Evolutionary conservation across 2,888 invertebrate genomes (phyloP), one percentile per base, ranked within the genome.

Genomic region (Palloptera scutellata): DNA sequence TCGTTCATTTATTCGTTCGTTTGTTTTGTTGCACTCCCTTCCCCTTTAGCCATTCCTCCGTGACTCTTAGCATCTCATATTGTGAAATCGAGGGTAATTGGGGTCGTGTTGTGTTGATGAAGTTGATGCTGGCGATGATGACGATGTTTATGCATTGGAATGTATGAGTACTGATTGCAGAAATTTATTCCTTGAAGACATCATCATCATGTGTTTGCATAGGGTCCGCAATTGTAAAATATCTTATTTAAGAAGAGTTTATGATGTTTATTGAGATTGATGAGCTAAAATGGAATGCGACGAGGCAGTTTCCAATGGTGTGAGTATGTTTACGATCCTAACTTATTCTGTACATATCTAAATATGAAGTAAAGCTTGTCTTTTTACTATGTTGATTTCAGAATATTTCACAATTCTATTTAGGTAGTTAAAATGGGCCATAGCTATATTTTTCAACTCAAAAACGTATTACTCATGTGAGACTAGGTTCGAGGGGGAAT

Each of bases 1-100:
- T 57, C n/a, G 13, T 77, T 77, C 76, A 77, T 78, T 78, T 76
- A 76, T 77, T 75, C 76, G 77, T 76, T 65, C 68, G 64, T 30
- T 48, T 43, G 19, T 43, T 10, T 59, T 12, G 15, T 30, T 42
- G 12, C 30, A 53, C 42, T 59, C 57, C 48, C 8, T 13, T 9
- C 43, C 52, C 20, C 45, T 45, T 48, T 60, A n/a, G n/a, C 55
- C 57, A 42, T 58, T 43, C 42, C 13, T 53, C 13, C 5, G 15
- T n/a, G 51, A n/a, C 48, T 54, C 10, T 4, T 48, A 42, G 45
- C 48, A 45, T 41, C 52, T 42, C 2, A 15, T 43, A 40, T 30
- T 30, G 30, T 66, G 42, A 61, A 61, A 66, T 61, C 54, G 66
- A 61, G 55, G 66, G 61, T 61, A 66, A 66, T 66, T 66, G 66